phyloP scores from a whole-genome alignment of 2,888 invertebrate genomes.

The Watsonalla binaria region DNA sequence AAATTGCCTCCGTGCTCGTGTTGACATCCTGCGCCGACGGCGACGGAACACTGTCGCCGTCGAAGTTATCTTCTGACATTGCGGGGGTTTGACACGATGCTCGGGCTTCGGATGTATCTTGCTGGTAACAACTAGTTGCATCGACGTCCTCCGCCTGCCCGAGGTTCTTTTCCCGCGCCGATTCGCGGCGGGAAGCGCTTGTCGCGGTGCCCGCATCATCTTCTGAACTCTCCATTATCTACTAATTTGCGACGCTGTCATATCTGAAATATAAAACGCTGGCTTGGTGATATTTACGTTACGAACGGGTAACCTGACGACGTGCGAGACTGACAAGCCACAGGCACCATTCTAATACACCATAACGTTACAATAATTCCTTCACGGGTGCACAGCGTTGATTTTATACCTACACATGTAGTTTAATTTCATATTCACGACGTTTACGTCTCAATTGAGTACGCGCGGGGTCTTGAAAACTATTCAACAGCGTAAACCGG shows the following conservation, averaged over 20 bases:
- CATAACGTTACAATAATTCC: conserved; percentile 73
- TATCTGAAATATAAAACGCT: conserved; percentile 76
- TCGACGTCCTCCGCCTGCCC: conserved; percentile 62
- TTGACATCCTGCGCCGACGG: conserved; percentile 68
- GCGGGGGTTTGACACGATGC: conserved; percentile 55
- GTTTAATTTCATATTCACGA: conserved; percentile 77
- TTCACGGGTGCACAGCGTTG: conserved; percentile 72
- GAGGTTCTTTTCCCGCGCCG: conserved; percentile 77
- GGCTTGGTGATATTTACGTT: conserved; percentile 74
- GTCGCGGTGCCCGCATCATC: conserved; percentile 77
- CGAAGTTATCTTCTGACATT: conserved; percentile 70
- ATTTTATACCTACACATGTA: conserved; percentile 77
- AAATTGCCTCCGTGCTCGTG: conserved; percentile 73
- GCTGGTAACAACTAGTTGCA: conserved; percentile 59
- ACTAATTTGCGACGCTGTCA: conserved; percentile 74
- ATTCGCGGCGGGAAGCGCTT: conserved; percentile 73
- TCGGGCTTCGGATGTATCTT: conserved; percentile 52
- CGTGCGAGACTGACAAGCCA: conserved; percentile 76
- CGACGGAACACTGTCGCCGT: conserved; percentile 70
- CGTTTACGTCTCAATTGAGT: conserved; percentile 60
- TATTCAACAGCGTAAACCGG: conserved; percentile 77
- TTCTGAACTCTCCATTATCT: conserved; percentile 79
- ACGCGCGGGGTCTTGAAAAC: conserved; percentile 65
- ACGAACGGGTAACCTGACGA: conserved; percentile 75
- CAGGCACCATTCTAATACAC: conserved; percentile 79